phyloP scores from a whole-genome alignment of 2,797 vertebrate species.

The Cyclura pinguis region DNA sequence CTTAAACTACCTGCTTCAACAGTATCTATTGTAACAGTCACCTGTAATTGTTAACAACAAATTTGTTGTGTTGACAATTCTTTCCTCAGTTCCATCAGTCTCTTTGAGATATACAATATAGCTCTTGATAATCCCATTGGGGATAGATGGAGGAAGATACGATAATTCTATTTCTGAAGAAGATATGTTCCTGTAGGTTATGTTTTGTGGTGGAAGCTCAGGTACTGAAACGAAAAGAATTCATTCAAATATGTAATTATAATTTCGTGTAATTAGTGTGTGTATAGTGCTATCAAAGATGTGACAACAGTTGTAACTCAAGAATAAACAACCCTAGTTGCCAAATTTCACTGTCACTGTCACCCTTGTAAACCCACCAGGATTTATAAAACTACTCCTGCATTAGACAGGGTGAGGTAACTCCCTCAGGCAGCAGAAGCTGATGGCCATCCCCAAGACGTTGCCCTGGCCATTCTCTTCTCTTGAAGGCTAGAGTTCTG shows the following conservation, averaged over 20 bases:
- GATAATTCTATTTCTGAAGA: constrained; percentile 80
- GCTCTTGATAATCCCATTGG: constrained; percentile 81
- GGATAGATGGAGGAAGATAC: constrained; percentile 78
- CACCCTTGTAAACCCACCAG: background rate
- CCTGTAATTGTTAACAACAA: constrained; percentile 75
- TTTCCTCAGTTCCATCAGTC: constrained; percentile 73
- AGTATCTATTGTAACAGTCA: constrained; percentile 32
- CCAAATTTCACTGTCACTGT: background rate
- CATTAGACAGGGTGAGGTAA: too few relatives aligned
- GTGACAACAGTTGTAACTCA: background rate
- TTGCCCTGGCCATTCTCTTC: too few relatives aligned
- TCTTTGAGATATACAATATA: constrained; percentile 81
- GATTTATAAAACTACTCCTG: background rate
- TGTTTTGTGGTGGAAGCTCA: constrained; percentile 80
- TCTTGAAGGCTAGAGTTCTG: too few relatives aligned
- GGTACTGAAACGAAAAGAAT: constrained; percentile 76
- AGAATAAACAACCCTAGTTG: background rate
- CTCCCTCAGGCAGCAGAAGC: too few relatives aligned
- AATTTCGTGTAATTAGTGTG: constrained; percentile 20
- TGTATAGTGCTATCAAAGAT: background rate
- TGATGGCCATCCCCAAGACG: too few relatives aligned
- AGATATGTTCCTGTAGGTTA: constrained; percentile 82
- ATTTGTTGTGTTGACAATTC: constrained; percentile 76
- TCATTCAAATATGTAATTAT: constrained; percentile 62
- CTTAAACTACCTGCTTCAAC: background rate